These are phyloP conservation scores for Ophioninae sp. DNA, from an alignment of 2,888 invertebrate genomes.

Conservation along the genomic window DNA sequence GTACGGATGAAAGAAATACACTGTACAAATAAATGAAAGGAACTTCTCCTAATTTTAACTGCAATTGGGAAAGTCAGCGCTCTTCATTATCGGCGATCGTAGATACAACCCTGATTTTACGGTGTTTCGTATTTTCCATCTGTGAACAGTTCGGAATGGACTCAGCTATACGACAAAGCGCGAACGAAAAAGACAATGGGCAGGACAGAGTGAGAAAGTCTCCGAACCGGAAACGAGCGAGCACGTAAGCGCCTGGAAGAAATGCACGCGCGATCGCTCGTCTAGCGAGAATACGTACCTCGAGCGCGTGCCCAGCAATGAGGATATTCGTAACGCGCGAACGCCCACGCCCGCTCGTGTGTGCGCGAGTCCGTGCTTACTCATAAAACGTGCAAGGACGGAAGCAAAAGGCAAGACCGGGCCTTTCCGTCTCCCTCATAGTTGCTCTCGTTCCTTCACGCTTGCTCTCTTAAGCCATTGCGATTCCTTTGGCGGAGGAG, in stretches of 20 bases:
- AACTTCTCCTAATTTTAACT: background rate
- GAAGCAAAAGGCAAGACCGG: slow-evolving; percentile 58
- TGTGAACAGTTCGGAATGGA: background rate
- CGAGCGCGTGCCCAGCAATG: slow-evolving; percentile 60
- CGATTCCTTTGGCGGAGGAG: slow-evolving; percentile 49
- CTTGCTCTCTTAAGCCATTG: slow-evolving; percentile 37
- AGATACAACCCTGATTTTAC: background rate
- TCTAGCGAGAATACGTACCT: slow-evolving; percentile 63
- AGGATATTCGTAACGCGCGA: slow-evolving; percentile 74
- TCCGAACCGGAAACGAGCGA: slow-evolving; percentile 67
- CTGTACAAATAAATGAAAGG: background rate
- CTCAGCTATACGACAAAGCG: background rate
- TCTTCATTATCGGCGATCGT: slow-evolving; percentile 5
- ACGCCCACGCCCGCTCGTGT: slow-evolving; percentile 72
- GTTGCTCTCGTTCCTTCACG: slow-evolving; percentile 2
- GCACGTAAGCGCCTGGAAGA: slow-evolving; percentile 71
- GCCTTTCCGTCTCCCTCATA: slow-evolving; percentile 21
- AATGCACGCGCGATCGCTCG: slow-evolving; percentile 70
- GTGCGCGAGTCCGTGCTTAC: slow-evolving; percentile 66
- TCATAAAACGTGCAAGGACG: slow-evolving; percentile 69
- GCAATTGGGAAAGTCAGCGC: background rate
- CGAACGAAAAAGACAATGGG: background rate
- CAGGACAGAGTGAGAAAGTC: slow-evolving; percentile 6
- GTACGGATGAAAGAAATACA: background rate
- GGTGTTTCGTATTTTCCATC: slow-evolving; percentile 19